Percentiles rank a stretch among this genome's conserved stretches.
Evolutionary conservation across 92 coral and sea anemone species (phyloP).

Genomic region (Siderastrea radians): DNA sequence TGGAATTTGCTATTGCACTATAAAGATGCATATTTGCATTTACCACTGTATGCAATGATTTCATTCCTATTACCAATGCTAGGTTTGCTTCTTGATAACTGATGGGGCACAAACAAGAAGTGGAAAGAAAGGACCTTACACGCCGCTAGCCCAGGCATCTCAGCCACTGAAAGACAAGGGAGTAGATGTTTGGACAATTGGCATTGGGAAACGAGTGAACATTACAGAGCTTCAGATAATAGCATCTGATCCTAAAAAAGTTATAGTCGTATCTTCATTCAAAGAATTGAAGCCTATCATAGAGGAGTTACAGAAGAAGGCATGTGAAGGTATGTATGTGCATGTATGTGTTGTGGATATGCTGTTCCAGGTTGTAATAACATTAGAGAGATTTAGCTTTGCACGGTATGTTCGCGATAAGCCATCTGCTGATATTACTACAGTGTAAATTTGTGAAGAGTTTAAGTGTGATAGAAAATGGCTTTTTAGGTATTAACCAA

Average conservation of each 20-base stretch:
- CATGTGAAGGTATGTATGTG: conserved; percentile 68
- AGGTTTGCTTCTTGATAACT: conserved; percentile 80
- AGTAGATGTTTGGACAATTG: conserved; percentile 81
- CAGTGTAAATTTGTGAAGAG: too few relatives aligned
- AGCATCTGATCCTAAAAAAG: conserved; percentile 78
- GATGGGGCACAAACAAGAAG: conserved; percentile 86
- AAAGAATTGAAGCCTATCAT: conserved; percentile 49
- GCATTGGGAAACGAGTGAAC: conserved; percentile 66
- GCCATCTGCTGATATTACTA: too few relatives aligned
- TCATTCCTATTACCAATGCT: not conserved
- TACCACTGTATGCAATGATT: too few relatives aligned
- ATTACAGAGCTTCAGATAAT: conserved; percentile 61
- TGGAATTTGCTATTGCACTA: too few relatives aligned
- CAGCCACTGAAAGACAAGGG: conserved; percentile 89
- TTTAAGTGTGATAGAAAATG: too few relatives aligned
- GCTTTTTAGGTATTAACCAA: too few relatives aligned
- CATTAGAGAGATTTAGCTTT: too few relatives aligned
- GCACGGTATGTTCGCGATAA: too few relatives aligned
- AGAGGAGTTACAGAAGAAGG: conserved; percentile 23
- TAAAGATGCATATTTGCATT: too few relatives aligned
- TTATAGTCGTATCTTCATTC: conserved; percentile 57
- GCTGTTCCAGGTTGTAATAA: too few relatives aligned
- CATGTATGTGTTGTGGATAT: too few relatives aligned
- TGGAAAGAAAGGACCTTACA: conserved; percentile 46
- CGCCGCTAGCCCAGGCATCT: conserved; percentile 77